Conservation (phyloP, 2,797 vertebrate genomes). For the Cyprinella venusta region DNA sequence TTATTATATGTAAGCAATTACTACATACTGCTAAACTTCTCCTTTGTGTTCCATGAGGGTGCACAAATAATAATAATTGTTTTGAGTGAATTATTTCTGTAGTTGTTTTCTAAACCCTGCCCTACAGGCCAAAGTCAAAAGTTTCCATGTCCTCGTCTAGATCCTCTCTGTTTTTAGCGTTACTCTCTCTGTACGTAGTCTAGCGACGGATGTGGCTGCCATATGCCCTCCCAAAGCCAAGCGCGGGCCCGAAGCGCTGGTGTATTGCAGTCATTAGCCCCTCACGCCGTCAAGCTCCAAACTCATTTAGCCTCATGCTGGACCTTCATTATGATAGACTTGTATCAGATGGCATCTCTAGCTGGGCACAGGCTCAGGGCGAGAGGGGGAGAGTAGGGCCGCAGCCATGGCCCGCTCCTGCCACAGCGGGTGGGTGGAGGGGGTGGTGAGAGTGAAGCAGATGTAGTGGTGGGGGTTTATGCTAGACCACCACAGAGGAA, state of each 20-base stretch:
- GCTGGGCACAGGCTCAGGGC: constrained; percentile 85
- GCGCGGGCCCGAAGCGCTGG: constrained; percentile 84
- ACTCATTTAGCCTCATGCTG: constrained; percentile 99
- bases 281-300: constrained; percentile 93
- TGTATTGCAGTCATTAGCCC: constrained; percentile 91
- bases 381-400: constrained; percentile 80
- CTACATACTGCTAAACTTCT: constrained; percentile 1
- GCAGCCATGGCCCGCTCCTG: constrained; percentile 79
- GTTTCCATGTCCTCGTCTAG: constrained; percentile 11
- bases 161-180: constrained; percentile 22
- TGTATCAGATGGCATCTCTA: constrained; percentile 93
- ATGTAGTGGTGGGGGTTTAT: constrained; percentile 85
- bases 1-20: background rate
- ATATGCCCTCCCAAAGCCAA: constrained; percentile 93
- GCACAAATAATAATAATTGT: background rate
- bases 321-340: constrained; percentile 99
- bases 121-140: background rate
- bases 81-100: background rate
- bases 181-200: constrained; percentile 61
- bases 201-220: constrained; percentile 85
- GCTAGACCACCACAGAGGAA: constrained; percentile 78
- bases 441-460: constrained; percentile 77
- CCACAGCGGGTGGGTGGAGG: constrained; percentile 80
- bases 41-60: background rate
- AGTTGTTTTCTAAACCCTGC: background rate